Evolutionary conservation across 2,888 invertebrate genomes (phyloP).

Genomic region (Micoletzkya japonica): DNA sequence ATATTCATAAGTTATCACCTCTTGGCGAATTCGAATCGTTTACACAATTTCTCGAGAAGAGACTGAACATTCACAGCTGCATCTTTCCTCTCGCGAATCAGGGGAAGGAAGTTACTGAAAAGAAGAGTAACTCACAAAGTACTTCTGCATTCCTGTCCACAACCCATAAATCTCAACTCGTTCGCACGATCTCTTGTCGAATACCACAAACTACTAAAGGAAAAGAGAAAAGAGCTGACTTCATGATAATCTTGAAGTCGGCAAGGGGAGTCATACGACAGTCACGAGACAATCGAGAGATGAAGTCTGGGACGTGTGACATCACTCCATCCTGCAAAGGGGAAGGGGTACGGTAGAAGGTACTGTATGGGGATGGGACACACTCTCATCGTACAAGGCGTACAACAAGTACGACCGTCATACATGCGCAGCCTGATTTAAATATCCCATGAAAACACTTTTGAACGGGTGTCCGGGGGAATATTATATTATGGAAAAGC

Average conservation of each 20-base stretch:
- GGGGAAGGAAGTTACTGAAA: constrained; percentile 19
- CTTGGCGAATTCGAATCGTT: constrained; percentile 20
- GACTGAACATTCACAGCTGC: neutral
- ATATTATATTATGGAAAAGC: too few relatives aligned
- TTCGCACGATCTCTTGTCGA: too few relatives aligned
- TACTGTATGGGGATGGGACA: neutral
- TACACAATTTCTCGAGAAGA: constrained; percentile 21
- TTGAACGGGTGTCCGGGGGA: too few relatives aligned
- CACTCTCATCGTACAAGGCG: too few relatives aligned
- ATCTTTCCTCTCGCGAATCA: constrained; percentile 23
- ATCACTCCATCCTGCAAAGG: constrained; percentile 19
- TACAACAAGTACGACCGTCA: too few relatives aligned
- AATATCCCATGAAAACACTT: too few relatives aligned
- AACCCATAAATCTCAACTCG: neutral
- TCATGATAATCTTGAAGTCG: constrained; percentile 20
- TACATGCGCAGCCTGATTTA: too few relatives aligned
- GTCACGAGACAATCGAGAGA: constrained; percentile 17
- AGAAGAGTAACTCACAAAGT: neutral
- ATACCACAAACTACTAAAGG: neutral
- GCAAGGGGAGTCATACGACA: neutral
- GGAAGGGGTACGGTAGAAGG: neutral
- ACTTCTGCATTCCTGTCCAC: neutral
- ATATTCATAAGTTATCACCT: too few relatives aligned
- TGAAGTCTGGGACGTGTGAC: constrained; percentile 27
- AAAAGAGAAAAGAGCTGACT: neutral